A percentile compares a stretch with the other conserved stretches of the same genome.
Evolutionary conservation across 2,113 vertebrate genomes (phyloP).

Genomic region (Lepus timidus): DNA sequence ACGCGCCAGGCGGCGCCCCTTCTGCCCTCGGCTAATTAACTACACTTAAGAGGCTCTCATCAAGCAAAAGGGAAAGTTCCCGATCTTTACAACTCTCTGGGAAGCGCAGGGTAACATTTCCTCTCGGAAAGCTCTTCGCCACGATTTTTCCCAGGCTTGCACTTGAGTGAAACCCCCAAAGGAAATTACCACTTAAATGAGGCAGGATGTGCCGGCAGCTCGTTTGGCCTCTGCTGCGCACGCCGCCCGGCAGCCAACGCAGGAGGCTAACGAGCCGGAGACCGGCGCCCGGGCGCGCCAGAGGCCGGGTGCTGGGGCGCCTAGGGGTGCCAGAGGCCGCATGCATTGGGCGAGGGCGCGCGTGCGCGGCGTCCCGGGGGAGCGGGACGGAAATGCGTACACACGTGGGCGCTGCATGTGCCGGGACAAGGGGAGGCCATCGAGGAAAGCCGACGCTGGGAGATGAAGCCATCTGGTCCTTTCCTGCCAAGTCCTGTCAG

Average conservation of each 20-base stretch:
- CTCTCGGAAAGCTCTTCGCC: constrained; percentile 78
- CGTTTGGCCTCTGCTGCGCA: constrained; percentile 18
- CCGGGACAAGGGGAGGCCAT: not conserved
- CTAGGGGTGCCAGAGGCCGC: not conserved
- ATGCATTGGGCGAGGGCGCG: no score
- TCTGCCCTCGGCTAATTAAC: not conserved
- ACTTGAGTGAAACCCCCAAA: constrained; percentile 80
- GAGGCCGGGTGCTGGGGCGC: not conserved
- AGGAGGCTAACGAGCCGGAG: not conserved
- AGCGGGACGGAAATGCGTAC: no score
- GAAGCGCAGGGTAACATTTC: constrained; percentile 78
- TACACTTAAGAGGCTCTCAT: not conserved
- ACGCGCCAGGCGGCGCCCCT: not conserved
- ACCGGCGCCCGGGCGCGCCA: not conserved
- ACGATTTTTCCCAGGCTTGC: constrained; percentile 61
- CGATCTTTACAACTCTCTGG: constrained; percentile 37
- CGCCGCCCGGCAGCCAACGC: not conserved
- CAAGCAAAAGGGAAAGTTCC: constrained; percentile 60
- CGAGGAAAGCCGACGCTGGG: not conserved
- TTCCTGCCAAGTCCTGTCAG: not conserved
- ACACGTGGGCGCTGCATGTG: not conserved
- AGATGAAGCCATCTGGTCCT: no score
- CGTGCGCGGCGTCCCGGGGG: fast-evolving
- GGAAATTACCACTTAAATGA: constrained; percentile 83
- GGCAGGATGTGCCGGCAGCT: constrained; percentile 58